phyloP scores from a whole-genome alignment of 1,140 invertebrate species.

The Archegozetes longisetosus region DNA sequence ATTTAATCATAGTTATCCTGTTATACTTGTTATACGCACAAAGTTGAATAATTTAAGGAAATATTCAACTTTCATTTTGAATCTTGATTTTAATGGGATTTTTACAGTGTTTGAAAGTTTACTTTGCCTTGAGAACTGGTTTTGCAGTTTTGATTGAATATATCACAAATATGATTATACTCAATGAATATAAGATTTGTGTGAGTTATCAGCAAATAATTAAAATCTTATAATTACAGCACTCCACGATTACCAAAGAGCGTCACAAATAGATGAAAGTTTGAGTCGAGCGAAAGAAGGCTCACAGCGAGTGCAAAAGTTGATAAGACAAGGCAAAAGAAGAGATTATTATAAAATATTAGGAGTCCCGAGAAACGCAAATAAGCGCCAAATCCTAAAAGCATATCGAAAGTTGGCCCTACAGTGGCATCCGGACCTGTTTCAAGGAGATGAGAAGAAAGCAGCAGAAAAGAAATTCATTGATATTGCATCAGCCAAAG shows the following conservation, averaged over 20 bases:
- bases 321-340: constrained; percentile 81
- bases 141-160: no score
- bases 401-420: constrained; percentile 93
- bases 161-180: no score
- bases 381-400: constrained; percentile 83
- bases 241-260: constrained; percentile 67
- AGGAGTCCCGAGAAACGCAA: constrained; percentile 51
- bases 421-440: constrained; percentile 98
- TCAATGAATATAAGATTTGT: no score
- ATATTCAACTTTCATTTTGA: no score
- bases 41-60: no score
- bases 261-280: constrained; percentile 64
- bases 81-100: no score
- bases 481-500: constrained; percentile 96
- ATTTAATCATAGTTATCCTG: no score
- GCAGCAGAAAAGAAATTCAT: constrained; percentile 95
- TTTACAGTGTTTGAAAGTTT: no score
- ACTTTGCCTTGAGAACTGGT: no score
- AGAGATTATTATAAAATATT: constrained; percentile 98
- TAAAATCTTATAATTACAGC: constrained; percentile 39
- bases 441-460: constrained; percentile 70
- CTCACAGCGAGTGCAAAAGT: constrained; percentile 68
- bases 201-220: constrained; percentile 1
- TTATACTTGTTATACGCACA: no score
- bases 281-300: constrained; percentile 73